These are phyloP conservation scores for Myrmophylax atrothorax DNA, from an alignment of 2,113 vertebrate genomes.

Conservation along the genomic window DNA sequence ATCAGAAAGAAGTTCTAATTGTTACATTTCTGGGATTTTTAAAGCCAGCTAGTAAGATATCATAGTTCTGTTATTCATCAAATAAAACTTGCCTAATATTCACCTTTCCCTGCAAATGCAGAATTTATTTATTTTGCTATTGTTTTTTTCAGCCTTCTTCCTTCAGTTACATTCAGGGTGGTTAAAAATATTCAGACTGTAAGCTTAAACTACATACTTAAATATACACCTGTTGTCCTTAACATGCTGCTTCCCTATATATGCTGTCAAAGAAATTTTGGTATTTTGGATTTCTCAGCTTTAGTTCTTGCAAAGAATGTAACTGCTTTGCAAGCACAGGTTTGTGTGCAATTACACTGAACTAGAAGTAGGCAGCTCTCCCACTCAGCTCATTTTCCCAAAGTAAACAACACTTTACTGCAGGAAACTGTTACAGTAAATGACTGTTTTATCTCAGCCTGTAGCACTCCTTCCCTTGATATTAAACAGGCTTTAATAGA, in stretches of 20 bases:
- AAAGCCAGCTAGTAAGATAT: background rate
- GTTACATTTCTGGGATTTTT: background rate
- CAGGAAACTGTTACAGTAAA: background rate
- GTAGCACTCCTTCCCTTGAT: background rate
- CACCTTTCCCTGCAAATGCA: background rate
- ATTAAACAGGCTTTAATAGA: background rate
- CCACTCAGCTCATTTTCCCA: background rate
- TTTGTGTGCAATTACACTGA: background rate
- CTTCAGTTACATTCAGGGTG: background rate
- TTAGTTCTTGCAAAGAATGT: background rate
- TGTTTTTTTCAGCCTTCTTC: background rate
- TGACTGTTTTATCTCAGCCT: background rate
- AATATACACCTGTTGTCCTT: background rate
- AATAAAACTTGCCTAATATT: background rate
- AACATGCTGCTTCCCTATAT: background rate
- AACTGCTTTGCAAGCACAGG: background rate
- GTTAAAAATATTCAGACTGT: background rate
- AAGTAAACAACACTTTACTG: background rate
- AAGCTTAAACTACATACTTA: background rate
- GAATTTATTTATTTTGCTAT: background rate
- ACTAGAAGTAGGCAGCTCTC: background rate
- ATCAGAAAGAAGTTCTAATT: background rate
- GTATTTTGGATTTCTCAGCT: background rate
- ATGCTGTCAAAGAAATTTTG: background rate
- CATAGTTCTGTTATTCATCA: background rate